Base-by-base conservation (phyloP, 2,113 vertebrate species). In the Eubucco bourcierii region DNA sequence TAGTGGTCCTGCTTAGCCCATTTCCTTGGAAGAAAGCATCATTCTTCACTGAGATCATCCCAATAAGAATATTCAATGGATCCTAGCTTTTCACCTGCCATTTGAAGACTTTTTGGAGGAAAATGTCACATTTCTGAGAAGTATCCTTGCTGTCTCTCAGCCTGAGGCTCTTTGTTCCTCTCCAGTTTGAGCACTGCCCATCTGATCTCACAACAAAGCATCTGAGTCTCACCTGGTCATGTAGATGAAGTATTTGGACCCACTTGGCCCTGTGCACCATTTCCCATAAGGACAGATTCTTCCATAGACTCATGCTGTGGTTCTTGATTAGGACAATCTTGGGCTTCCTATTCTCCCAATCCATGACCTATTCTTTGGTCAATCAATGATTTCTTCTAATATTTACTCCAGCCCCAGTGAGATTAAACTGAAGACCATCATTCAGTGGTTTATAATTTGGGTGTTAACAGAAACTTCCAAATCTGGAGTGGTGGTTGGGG, bases 261-360 rank as follows among this genome's bases (percentile, higher is more conserved):
- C 23, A 5, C 56, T 34, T 70, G 20, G 33, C 80, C 55, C 61
- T 4, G 1, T 20, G 15, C 12, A 53, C 31, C 0, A 0, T 44
- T 70, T 81, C 41, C 41, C 34, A 8, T 34, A 50, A 47, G 14
- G n/a, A 18, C 29, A 44, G 29, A 59, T 12, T 53, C 31, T 18
- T 34, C 4, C 15, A 25, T 9, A 70, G 33, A 64, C 7, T 10
- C 37, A 6, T 5, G 18, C 23, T 75, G 0, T 3, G 3, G 2
- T 71, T 58, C 50, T 59, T 52, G 14, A 15, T 64, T 25, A 70
- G 19, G 27, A 8, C 12, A 15, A 8, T 44, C 56, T n/a, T 52
- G 34, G 33, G 31, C 17, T n/a, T 59, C 70, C 27, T 50, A 4
- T 15, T 50, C 67, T 44, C 28, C 6, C 19, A 46, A 29, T 53